phyloP scores from a whole-genome alignment of 2,797 vertebrate species.

The Argentina silus region DNA sequence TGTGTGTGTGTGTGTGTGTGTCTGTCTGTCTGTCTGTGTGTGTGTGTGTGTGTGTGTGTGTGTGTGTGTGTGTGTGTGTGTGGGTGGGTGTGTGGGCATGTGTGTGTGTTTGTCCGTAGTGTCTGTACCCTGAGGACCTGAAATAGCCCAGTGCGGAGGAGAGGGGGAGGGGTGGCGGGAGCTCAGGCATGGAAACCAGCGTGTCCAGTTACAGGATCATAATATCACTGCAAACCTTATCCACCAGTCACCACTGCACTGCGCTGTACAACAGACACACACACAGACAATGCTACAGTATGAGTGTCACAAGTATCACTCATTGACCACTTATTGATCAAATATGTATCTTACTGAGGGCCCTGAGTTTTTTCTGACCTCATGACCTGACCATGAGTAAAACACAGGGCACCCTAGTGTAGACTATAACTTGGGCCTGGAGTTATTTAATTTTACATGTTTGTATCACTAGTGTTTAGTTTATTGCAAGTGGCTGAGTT shows the following conservation, averaged over 20 bases:
- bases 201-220: conserved; percentile 94
- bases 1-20: conserved; percentile 44
- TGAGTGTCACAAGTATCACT: too few relatives aligned
- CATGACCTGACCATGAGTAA: too few relatives aligned
- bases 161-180: conserved; percentile 77
- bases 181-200: conserved; percentile 87
- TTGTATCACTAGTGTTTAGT: too few relatives aligned
- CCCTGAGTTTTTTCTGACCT: too few relatives aligned
- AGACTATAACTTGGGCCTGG: too few relatives aligned
- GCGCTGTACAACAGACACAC: conserved; percentile 27
- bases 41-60: conserved; percentile 31
- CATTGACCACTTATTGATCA: too few relatives aligned
- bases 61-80: conserved; percentile 35
- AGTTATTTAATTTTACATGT: too few relatives aligned
- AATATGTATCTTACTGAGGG: too few relatives aligned
- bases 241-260: conserved; percentile 56
- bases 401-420: too few relatives aligned
- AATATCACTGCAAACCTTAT: conserved; percentile 84
- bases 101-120: conserved; percentile 54
- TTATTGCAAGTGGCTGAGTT: too few relatives aligned
- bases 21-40: conserved; percentile 54
- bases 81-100: conserved; percentile 32
- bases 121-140: conserved; percentile 81
- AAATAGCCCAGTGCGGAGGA: conserved; percentile 83
- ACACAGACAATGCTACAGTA: conserved; percentile 27